Evolutionary conservation across 92 coral and sea anemone genomes (phyloP).

Genomic region (Porites lobata): DNA sequence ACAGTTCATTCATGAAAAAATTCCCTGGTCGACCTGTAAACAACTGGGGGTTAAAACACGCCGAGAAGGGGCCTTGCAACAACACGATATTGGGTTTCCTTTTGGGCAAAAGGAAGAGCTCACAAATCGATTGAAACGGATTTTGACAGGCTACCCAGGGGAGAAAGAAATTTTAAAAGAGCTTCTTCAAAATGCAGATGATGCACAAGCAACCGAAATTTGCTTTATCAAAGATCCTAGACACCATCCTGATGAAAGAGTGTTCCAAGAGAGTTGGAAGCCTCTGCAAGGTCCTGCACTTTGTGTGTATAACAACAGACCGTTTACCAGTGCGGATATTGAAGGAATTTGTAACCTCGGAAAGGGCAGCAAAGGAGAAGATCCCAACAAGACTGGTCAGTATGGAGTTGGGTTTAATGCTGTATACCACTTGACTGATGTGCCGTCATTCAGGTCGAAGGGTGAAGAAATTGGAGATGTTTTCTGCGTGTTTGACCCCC

Average conservation of each 20-base stretch:
- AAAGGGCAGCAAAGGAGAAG: slow-evolving; percentile 87
- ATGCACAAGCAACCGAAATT: slow-evolving; percentile 87
- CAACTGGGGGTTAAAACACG: slow-evolving; percentile 66
- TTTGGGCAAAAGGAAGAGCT: slow-evolving; percentile 89
- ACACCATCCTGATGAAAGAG: slow-evolving; percentile 70
- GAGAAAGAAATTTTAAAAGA: slow-evolving; percentile 85
- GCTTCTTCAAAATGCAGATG: slow-evolving; percentile 96
- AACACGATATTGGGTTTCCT: slow-evolving; percentile 44
- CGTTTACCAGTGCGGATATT: slow-evolving; percentile 78
- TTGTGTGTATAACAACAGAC: slow-evolving; percentile 83
- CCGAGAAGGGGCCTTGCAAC: slow-evolving; percentile 56
- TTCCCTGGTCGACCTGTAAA: slow-evolving; percentile 20
- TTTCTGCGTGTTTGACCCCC: slow-evolving; percentile 89
- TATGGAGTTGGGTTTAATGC: slow-evolving; percentile 95
- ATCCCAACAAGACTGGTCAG: slow-evolving; percentile 94
- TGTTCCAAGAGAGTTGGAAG: slow-evolving; percentile 80
- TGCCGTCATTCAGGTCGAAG: slow-evolving; percentile 82
- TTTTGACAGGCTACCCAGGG: slow-evolving; percentile 79
- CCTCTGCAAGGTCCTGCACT: slow-evolving; percentile 91
- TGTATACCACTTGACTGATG: slow-evolving; percentile 92
- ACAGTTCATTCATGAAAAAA: neutral
- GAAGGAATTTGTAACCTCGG: slow-evolving; percentile 83
- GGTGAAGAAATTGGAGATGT: slow-evolving; percentile 81
- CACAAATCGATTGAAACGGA: slow-evolving; percentile 84
- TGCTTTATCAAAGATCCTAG: slow-evolving; percentile 90